Evolutionary conservation across 2,797 vertebrate species (phyloP).

Genomic region (Pelobates cultripes): DNA sequence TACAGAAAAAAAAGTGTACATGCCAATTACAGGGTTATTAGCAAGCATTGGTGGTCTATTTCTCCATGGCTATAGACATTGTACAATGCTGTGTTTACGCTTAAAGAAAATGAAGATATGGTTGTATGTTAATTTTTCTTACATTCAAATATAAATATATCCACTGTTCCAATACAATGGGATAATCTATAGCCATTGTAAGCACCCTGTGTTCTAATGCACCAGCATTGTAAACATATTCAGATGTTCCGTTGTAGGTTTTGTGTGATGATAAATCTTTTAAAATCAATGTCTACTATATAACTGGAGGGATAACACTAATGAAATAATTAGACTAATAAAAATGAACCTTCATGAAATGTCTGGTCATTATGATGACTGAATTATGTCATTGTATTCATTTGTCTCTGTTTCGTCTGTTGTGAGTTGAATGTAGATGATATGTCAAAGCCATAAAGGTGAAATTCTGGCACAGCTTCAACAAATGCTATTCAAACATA

Average conservation of each 20-base stretch:
- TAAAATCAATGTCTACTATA: background rate
- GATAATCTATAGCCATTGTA: constrained; percentile 24
- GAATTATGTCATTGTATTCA: background rate
- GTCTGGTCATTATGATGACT: background rate
- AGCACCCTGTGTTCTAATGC: too few relatives aligned
- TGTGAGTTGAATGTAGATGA: background rate
- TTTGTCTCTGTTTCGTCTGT: background rate
- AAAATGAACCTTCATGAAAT: constrained; percentile 3
- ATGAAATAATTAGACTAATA: constrained; percentile 20
- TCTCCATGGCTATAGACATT: background rate
- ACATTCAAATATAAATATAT: constrained; percentile 37
- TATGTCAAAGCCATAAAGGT: background rate
- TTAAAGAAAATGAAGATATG: constrained; percentile 12
- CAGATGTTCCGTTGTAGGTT: background rate
- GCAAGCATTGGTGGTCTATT: constrained; percentile 19
- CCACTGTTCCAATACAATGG: constrained; percentile 26
- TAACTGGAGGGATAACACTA: constrained; percentile 7
- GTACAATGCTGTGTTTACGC: constrained; percentile 3
- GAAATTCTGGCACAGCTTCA: background rate
- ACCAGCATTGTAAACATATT: constrained; percentile 16
- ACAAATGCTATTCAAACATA: background rate
- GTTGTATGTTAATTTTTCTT: constrained; percentile 24
- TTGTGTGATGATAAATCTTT: too few relatives aligned
- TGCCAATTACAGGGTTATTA: constrained; percentile 36
- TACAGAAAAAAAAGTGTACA: constrained; percentile 6